Percentiles rank a stretch among this genome's conserved stretches.
Conservation (phyloP, 2,797 vertebrate species). For the Hippopotamyrus pictus region DNA sequence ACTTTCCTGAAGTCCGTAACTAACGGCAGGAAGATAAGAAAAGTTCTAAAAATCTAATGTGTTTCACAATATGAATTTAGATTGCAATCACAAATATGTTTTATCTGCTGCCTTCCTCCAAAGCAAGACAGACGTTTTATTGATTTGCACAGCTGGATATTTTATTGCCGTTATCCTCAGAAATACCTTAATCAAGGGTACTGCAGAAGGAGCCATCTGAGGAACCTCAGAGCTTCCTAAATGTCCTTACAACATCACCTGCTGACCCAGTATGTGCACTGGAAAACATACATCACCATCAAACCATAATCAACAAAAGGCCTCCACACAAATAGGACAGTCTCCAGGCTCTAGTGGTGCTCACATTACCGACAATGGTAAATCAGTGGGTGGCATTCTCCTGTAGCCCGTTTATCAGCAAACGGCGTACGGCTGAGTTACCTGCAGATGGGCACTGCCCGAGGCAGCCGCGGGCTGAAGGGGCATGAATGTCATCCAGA, state of each 20-base stretch:
- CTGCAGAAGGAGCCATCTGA: neutral
- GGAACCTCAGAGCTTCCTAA: neutral
- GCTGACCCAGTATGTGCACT: neutral
- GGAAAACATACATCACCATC: neutral
- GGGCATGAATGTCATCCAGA: neutral
- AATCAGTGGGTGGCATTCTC: neutral
- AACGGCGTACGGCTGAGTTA: neutral
- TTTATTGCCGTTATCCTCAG: neutral
- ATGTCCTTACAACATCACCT: neutral
- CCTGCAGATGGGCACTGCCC: neutral
- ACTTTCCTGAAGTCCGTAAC: neutral
- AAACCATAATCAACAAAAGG: neutral
- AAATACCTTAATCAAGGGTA: neutral
- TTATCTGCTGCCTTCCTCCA: neutral
- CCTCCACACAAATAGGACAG: neutral
- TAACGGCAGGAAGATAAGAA: neutral
- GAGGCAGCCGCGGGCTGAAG: neutral
- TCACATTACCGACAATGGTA: neutral
- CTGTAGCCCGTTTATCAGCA: neutral
- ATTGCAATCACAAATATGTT: neutral
- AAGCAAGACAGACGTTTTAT: neutral
- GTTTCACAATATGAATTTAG: neutral
- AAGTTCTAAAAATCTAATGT: neutral
- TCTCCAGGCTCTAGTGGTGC: neutral
- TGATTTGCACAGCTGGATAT: neutral